Percentiles rank a stretch among this genome's conserved stretches.
Evolutionary conservation across 2,888 invertebrate species (phyloP).

Genomic region (Antheraea yamamai): DNA sequence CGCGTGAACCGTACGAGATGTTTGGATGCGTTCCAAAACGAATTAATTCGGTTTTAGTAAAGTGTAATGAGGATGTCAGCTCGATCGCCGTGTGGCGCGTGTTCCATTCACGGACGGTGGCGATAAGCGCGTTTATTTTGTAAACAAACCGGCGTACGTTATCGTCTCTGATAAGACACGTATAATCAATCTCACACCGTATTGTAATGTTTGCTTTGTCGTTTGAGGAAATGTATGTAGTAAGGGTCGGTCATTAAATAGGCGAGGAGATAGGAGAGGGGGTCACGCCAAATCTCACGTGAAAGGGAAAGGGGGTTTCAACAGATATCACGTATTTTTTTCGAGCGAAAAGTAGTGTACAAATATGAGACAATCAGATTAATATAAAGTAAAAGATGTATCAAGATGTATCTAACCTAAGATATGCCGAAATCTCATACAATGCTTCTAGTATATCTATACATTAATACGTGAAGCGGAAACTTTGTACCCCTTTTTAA

Average conservation of each 20-base stretch:
- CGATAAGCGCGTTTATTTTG: slow-evolving; percentile 68
- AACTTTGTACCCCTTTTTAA: too few species aligned
- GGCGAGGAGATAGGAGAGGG: too few species aligned
- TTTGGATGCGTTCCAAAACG: slow-evolving; percentile 22
- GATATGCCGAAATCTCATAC: too few species aligned
- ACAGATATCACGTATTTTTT: too few species aligned
- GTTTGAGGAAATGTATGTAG: neutral
- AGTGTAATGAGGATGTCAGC: slow-evolving; percentile 35
- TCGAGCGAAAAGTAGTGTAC: too few species aligned
- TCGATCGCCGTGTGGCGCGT: slow-evolving; percentile 28
- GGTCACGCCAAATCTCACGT: too few species aligned
- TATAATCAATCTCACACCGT: neutral
- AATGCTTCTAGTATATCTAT: too few species aligned
- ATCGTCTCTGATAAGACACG: slow-evolving; percentile 35
- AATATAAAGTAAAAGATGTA: too few species aligned
- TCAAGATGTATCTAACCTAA: too few species aligned
- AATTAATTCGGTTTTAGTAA: slow-evolving; percentile 30
- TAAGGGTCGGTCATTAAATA: neutral
- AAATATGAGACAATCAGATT: too few species aligned
- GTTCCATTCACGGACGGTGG: slow-evolving; percentile 48
- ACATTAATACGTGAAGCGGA: too few species aligned
- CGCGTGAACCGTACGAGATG: slow-evolving; percentile 24
- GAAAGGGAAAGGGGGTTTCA: too few species aligned
- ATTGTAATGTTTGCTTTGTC: neutral
- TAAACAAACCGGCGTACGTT: slow-evolving; percentile 65